Conservation (phyloP, 2,888 invertebrate genomes). For the Agrochola litura region DNA sequence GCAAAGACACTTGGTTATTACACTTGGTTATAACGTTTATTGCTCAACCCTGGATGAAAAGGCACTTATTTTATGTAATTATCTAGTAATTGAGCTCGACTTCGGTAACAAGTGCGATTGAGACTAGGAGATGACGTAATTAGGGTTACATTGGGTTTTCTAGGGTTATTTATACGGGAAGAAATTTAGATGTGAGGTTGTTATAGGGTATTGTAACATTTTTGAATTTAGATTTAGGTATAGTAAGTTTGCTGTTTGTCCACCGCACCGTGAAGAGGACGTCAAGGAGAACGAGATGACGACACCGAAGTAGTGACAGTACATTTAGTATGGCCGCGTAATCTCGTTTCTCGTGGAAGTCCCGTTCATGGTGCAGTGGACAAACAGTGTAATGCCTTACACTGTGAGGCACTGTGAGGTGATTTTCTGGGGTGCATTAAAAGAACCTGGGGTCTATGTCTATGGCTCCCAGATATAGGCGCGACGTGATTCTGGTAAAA, state of each 20-base stretch:
- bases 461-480: too few relatives aligned
- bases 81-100: conserved; percentile 60
- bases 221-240: too few relatives aligned
- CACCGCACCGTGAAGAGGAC: too few relatives aligned
- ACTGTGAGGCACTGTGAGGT: neutral
- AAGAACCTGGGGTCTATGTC: too few relatives aligned
- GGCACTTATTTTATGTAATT: conserved; percentile 62
- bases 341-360: too few relatives aligned
- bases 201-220: neutral
- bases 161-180: conserved; percentile 39
- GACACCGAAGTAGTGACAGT: too few relatives aligned
- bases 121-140: conserved; percentile 36
- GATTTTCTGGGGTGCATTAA: too few relatives aligned
- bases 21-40: conserved; percentile 66
- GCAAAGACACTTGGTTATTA: conserved; percentile 63
- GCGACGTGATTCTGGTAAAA: too few relatives aligned
- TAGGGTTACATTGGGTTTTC: conserved; percentile 43
- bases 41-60: conserved; percentile 58
- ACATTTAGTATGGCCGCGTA: too few relatives aligned
- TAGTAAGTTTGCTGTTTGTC: neutral
- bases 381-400: too few relatives aligned
- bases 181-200: neutral
- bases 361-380: too few relatives aligned
- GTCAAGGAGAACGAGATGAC: too few relatives aligned
- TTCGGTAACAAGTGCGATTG: conserved; percentile 52